Evolutionary conservation across 2,113 vertebrate genomes (phyloP), one percentile per base, ranked within the genome.

Genomic region (Siniperca knerii): DNA sequence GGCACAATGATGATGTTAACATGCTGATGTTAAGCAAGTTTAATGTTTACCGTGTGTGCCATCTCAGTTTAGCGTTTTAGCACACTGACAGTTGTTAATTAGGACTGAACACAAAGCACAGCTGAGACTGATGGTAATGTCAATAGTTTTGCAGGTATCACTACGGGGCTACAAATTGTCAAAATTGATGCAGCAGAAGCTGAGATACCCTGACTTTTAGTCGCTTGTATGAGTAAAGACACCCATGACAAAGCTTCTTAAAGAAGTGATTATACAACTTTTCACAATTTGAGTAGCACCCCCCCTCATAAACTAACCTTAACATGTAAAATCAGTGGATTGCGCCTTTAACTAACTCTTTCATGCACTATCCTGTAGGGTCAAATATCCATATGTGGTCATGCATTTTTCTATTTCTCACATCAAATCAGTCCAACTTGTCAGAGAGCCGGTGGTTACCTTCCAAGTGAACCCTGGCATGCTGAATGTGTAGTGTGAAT

Each of bases 391-490:
- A 79, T 57, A 65, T 82, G 57, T 79, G 74, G 75, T 83, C 70
- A 76, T 71, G 75, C 58, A 18, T 76, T 79, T 78, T 81, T 81
- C 35, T 70, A 16, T 58, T 85, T 71, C 82, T 55, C 64, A 61
- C 76, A 23, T 81, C 37, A 29, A 20, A 60, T 69, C 71, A 15
- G 55, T 73, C 77, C 65, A 82, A 44, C 46, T 77, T 70, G 64
- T 75, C 83, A 73, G 61, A 21, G 48, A 75, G 55, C 50, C 8
- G 4, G 23, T 8, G 55, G 21, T 52, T 48, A 69, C 48, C 25
- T 11, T 54, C 57, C 68, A 82, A 72, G 71, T 87, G 77, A 84
- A 71, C 50, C 52, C 66, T 82, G 78, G 69, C 69, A n/a, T 64
- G 29, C 72, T 66, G 75, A n/a, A 64, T 23, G 75, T 82, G 77